Conservation (phyloP, 2,113 vertebrate species). For the Seriola rivoliana region DNA sequence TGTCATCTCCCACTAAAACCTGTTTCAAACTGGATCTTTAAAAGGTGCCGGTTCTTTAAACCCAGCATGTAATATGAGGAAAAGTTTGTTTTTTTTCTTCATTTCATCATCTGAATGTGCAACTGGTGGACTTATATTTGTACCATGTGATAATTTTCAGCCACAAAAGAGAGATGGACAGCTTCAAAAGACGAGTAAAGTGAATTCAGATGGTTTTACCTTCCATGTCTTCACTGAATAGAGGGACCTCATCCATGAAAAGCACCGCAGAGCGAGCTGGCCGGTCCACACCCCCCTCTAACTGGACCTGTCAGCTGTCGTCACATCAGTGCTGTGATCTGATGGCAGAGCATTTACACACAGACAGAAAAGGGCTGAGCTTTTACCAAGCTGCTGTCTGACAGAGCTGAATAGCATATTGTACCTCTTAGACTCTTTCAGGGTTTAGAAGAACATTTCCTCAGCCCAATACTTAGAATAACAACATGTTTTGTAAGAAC, state of each 20-base stretch:
- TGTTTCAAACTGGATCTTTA: constrained; percentile 9
- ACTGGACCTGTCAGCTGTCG: background rate
- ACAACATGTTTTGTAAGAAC: background rate
- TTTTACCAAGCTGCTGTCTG: constrained; percentile 18
- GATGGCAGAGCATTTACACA: constrained; percentile 1
- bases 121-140: too few species aligned
- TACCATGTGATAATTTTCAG: too few species aligned
- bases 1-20: constrained; percentile 22
- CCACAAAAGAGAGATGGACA: too few species aligned
- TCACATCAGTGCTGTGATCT: background rate
- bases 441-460: background rate
- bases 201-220: constrained; percentile 8
- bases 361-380: background rate
- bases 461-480: background rate
- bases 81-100: background rate
- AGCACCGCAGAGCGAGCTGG: background rate
- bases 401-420: background rate
- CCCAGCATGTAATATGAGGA: background rate
- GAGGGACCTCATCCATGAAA: background rate
- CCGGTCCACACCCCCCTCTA: background rate
- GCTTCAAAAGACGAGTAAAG: background rate
- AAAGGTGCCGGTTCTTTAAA: background rate
- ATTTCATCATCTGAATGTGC: background rate
- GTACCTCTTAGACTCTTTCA: background rate
- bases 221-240: background rate